These are phyloP conservation scores for Stenoptilia bipunctidactyla DNA, from an alignment of 2,888 invertebrate species.

Conservation along the genomic window DNA sequence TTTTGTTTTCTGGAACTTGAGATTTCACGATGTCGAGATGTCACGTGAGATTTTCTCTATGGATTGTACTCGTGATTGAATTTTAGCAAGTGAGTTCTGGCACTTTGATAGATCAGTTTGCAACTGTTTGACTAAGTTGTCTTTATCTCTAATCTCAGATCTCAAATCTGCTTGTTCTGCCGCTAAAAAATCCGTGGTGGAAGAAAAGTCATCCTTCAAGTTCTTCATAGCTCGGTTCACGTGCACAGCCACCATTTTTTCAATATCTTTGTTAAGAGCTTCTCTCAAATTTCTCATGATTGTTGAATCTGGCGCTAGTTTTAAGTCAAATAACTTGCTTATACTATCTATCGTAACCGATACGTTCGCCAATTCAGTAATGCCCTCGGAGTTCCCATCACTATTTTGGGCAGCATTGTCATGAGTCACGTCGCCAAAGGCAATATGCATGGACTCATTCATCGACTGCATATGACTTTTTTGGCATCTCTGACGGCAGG, in stretches of 20 bases:
- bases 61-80: background rate
- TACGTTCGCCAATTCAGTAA: background rate
- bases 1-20: background rate
- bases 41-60: constrained; percentile 3
- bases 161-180: background rate
- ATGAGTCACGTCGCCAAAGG: background rate
- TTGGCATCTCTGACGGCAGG: background rate
- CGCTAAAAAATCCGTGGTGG: constrained; percentile 1
- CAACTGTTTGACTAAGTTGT: background rate
- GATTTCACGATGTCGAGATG: background rate
- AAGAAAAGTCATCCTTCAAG: constrained; percentile 2
- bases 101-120: background rate
- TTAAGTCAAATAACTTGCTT: background rate
- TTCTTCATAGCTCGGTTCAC: background rate
- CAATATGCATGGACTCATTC: background rate
- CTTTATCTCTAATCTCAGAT: background rate
- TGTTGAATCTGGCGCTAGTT: background rate
- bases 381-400: too few species aligned
- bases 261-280: constrained; percentile 1
- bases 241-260: background rate
- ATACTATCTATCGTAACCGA: background rate
- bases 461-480: background rate
- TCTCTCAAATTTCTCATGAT: background rate
- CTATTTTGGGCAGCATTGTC: background rate
- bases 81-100: background rate